Conservation (phyloP, 2,888 invertebrate genomes). For the Amblyjoppa fuscipennis region DNA sequence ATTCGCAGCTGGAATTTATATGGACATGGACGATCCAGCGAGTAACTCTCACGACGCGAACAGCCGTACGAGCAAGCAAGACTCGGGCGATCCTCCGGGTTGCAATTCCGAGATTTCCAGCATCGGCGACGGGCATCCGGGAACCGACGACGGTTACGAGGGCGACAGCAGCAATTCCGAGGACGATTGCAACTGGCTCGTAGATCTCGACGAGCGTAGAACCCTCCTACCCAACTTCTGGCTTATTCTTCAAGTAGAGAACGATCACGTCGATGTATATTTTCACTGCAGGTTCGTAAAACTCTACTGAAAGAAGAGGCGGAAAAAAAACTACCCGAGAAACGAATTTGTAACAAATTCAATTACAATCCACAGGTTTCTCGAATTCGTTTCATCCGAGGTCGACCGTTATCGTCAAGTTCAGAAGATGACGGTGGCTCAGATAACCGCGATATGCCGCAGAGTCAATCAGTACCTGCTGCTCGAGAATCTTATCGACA, state of each 20-base stretch:
- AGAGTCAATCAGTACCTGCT: conserved; percentile 90
- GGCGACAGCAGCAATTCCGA: conserved; percentile 89
- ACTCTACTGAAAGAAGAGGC: neutral
- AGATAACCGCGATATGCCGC: conserved; percentile 88
- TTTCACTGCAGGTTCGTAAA: conserved; percentile 88
- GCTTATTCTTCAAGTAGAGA: conserved; percentile 88
- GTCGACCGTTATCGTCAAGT: conserved; percentile 86
- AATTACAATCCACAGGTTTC: conserved; percentile 83
- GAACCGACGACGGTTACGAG: conserved; percentile 86
- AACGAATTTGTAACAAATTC: neutral
- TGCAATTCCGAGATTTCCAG: conserved; percentile 80
- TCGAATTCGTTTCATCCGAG: conserved; percentile 86
- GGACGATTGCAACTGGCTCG: conserved; percentile 87
- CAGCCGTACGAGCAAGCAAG: conserved; percentile 74
- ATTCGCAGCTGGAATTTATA: conserved; percentile 46
- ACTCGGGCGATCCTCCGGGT: conserved; percentile 78
- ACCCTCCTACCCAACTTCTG: conserved; percentile 89
- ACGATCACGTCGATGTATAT: conserved; percentile 88
- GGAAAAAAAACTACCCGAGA: neutral
- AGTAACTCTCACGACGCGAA: conserved; percentile 64
- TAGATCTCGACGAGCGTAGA: conserved; percentile 86
- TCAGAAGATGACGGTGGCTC: conserved; percentile 86
- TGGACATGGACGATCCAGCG: conserved; percentile 66
- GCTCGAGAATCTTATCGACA: conserved; percentile 89
- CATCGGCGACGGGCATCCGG: conserved; percentile 76